Evolutionary conservation across 1,140 invertebrate species (phyloP).

Genomic region (Chionoecetes opilio): DNA sequence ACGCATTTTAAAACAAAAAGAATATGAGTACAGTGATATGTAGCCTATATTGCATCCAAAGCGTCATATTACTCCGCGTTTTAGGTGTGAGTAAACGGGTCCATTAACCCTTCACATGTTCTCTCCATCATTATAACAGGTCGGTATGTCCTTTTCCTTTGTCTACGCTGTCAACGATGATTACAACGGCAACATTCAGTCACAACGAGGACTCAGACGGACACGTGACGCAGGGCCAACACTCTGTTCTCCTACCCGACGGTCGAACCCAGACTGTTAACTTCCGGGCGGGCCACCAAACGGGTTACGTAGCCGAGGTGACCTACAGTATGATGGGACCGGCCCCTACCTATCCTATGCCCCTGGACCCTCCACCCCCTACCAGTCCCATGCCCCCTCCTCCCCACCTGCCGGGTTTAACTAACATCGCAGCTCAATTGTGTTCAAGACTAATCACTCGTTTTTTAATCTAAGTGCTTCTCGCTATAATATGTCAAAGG

Average conservation of each 20-base stretch:
- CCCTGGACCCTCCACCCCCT: neutral
- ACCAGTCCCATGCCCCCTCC: neutral
- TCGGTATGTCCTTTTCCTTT: slow-evolving; percentile 59
- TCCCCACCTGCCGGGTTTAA: neutral
- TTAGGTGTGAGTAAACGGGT: no score
- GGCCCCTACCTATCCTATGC: slow-evolving; percentile 63
- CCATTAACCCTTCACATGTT: neutral
- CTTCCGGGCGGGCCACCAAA: slow-evolving; percentile 75
- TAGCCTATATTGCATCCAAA: no score
- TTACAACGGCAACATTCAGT: slow-evolving; percentile 67
- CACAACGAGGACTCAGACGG: slow-evolving; percentile 77
- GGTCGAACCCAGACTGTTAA: slow-evolving; percentile 77
- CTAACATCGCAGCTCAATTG: neutral
- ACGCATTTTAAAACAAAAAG: no score
- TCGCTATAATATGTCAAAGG: no score
- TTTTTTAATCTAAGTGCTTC: neutral
- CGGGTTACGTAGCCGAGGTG: slow-evolving; percentile 74
- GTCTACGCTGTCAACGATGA: slow-evolving; percentile 76
- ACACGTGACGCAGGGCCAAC: slow-evolving; percentile 64
- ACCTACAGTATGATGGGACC: slow-evolving; percentile 71
- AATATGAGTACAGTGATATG: no score
- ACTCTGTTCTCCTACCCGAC: slow-evolving; percentile 78
- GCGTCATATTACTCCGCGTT: no score
- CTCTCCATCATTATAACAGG: neutral
- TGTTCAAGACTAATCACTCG: neutral